Percentiles rank a stretch among this genome's conserved stretches.
Evolutionary conservation across 2,888 invertebrate genomes (phyloP).

Genomic region (Zootermopsis nevadensis): DNA sequence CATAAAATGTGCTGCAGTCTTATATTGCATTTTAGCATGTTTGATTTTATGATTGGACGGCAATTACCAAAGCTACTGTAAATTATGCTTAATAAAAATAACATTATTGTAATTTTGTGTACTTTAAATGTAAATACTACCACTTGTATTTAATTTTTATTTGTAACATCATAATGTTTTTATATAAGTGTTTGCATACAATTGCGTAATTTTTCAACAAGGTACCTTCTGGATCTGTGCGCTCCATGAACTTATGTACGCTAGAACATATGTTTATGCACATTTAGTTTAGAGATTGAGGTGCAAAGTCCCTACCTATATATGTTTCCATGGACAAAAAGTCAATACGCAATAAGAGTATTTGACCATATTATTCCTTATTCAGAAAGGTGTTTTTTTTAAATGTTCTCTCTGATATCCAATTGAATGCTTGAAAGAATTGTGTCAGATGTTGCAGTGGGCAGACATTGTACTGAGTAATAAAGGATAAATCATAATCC

Average conservation of each 20-base stretch:
- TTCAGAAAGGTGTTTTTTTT: too few species aligned
- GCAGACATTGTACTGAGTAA: too few species aligned
- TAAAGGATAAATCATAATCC: too few species aligned
- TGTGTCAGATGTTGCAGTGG: too few species aligned
- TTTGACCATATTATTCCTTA: too few species aligned
- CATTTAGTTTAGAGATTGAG: too few species aligned
- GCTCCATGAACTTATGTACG: neutral
- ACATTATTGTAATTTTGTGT: slow-evolving; percentile 4
- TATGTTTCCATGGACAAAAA: too few species aligned
- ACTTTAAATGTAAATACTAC: slow-evolving; percentile 18
- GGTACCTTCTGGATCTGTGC: neutral
- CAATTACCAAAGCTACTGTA: slow-evolving; percentile 24
- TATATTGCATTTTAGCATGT: neutral
- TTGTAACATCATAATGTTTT: slow-evolving; percentile 8
- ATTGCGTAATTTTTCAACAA: neutral
- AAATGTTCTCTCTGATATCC: too few species aligned
- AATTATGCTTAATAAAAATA: neutral
- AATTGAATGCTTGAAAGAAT: too few species aligned
- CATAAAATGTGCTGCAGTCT: neutral
- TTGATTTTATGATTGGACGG: neutral
- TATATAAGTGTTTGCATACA: neutral
- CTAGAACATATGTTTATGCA: neutral
- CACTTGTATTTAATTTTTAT: neutral
- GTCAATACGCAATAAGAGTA: too few species aligned
- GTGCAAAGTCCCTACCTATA: too few species aligned